Base-by-base conservation (phyloP, 1,140 invertebrate species). In the Anthonomus grandis region DNA sequence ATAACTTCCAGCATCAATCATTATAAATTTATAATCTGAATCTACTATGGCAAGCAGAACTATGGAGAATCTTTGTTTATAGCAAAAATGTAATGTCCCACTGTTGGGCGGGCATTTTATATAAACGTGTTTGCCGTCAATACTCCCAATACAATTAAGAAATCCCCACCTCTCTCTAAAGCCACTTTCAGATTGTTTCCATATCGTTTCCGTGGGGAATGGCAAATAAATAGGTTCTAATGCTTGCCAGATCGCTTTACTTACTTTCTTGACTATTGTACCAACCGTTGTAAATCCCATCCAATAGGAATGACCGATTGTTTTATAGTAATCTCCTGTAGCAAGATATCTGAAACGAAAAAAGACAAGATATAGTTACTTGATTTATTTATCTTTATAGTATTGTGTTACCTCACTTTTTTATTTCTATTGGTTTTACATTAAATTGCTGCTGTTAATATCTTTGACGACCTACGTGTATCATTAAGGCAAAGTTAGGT, bases 101-200 rank as follows among this genome's bases (percentile, higher is more conserved):
- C 27, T 31, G 27, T 31, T 31, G n/a, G 27, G 27, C 27, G 27
- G 27, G 27, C 27, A 31, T n/a, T n/a, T n/a, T n/a, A n/a, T n/a
- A n/a, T n/a, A n/a, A n/a, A n/a, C n/a, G n/a, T n/a, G n/a, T n/a
- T n/a, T n/a, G n/a, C n/a, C n/a, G n/a, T n/a, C n/a, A n/a, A n/a
- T 31, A 31, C 27, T 31, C 8, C 27, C 27, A 31, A 31, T 31
- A 31, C 27, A 31, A 31, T 31, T 31, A 0, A n/a, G 27, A 31
- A 31, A 31, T 31, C 27, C 27, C 27, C 27, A 31, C 27, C 17
- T 1, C 17, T 10, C 10, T 10, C 9, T 41, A n/a, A 17, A 41
- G 8, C 10, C 10, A 74, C 54, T 75, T 77, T 13, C 45, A 23
- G 66, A 59, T 55, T 66, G 63, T 45, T 61, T 64, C 64, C 67